Conservation (phyloP, 2,113 vertebrate species). For the Python bivittatus region DNA sequence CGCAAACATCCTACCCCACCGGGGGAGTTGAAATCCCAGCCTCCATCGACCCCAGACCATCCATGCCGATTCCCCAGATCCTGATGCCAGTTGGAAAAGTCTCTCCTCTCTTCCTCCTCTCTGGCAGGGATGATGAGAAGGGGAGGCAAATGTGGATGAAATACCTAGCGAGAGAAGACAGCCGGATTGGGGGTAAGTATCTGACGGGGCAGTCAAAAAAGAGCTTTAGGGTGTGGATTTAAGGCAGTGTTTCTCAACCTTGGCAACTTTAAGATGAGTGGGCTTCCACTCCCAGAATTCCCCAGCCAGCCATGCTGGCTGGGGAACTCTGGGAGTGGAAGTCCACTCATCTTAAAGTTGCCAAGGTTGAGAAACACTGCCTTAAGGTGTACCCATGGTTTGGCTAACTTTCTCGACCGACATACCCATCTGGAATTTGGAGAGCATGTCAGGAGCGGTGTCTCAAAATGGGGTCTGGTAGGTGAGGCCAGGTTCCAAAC, state of each 20-base stretch:
- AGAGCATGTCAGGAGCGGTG: background rate
- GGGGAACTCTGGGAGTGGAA: background rate
- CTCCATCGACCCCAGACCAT: background rate
- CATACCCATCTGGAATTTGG: too few relatives aligned
- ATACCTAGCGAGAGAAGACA: constrained; percentile 93
- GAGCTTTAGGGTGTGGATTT: background rate
- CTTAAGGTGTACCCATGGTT: background rate
- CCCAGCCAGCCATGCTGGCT: too few relatives aligned
- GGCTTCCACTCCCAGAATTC: background rate
- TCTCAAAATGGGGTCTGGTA: background rate
- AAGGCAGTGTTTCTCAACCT: background rate
- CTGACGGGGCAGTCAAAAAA: too few relatives aligned
- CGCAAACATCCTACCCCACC: background rate
- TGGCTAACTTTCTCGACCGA: background rate
- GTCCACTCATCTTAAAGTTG: background rate
- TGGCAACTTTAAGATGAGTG: background rate
- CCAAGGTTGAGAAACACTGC: background rate
- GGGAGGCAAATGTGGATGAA: constrained; percentile 92
- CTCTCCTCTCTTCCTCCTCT: background rate
- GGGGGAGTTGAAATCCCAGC: background rate
- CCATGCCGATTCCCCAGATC: too few relatives aligned
- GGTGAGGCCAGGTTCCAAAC: background rate
- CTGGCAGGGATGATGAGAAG: constrained; percentile 89
- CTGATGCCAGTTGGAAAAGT: background rate
- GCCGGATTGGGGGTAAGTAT: constrained; percentile 89